Evolutionary conservation across 2,113 vertebrate species (phyloP).

Genomic region (Mesitornis unicolor): DNA sequence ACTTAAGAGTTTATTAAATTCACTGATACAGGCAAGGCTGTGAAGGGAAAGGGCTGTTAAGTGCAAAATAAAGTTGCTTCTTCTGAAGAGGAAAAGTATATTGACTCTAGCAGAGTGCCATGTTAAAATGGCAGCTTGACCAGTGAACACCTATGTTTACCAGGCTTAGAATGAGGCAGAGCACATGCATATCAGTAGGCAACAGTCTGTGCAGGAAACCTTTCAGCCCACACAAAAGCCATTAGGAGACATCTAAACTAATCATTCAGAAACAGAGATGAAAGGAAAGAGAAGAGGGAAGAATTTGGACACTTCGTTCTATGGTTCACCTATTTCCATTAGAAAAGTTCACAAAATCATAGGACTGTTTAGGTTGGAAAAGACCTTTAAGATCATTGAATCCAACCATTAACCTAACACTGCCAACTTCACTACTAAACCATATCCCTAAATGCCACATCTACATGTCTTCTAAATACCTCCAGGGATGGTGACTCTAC

Average conservation of each 20-base stretch:
- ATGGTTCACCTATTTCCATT: neutral
- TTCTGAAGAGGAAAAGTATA: neutral
- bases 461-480: too few relatives aligned
- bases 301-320: neutral
- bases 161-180: neutral
- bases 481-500: too few relatives aligned
- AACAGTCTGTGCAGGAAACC: neutral
- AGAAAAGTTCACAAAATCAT: neutral
- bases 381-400: too few relatives aligned
- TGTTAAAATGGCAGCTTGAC: neutral
- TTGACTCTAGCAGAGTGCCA: neutral
- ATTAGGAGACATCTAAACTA: neutral
- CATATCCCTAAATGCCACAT: too few relatives aligned
- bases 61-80: neutral
- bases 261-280: neutral
- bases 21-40: neutral
- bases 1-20: neutral
- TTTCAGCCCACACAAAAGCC: too few relatives aligned
- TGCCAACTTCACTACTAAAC: too few relatives aligned
- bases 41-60: neutral
- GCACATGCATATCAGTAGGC: neutral
- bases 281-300: neutral
- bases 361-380: too few relatives aligned
- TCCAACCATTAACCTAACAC: too few relatives aligned
- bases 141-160: neutral